Evolutionary conservation across 2,113 vertebrate species (phyloP).

Genomic region (Actenoides lindsayi): DNA sequence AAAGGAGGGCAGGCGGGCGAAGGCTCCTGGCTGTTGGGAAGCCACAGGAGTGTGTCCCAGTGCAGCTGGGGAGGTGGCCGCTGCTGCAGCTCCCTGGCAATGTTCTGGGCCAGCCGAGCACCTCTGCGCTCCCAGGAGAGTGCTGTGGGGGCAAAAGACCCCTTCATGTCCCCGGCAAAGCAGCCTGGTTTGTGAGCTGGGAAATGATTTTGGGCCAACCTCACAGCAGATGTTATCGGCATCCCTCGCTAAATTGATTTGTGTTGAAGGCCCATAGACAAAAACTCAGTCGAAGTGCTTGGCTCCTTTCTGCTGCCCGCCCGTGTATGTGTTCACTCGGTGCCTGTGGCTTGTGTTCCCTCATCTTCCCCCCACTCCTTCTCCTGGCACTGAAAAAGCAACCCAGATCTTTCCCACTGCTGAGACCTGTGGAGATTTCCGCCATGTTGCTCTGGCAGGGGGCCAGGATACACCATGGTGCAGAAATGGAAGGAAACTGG

Average conservation of each 20-base stretch:
- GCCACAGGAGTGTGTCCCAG: neutral
- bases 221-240: neutral
- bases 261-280: neutral
- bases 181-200: constrained; percentile 20
- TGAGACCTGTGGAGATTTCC: neutral
- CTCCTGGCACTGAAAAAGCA: neutral
- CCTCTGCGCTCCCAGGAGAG: neutral
- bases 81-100: neutral
- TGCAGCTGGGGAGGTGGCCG: neutral
- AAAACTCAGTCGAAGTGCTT: neutral
- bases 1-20: neutral
- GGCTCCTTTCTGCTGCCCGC: neutral
- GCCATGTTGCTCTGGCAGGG: neutral
- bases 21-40: neutral
- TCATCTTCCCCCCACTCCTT: neutral
- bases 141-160: fast-evolving
- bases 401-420: neutral
- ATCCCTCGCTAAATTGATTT: neutral
- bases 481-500: neutral
- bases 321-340: neutral
- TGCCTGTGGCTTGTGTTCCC: neutral
- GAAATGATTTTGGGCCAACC: neutral
- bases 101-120: constrained; percentile 4
- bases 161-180: constrained; percentile 13
- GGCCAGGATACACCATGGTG: fast-evolving